These are phyloP conservation scores for Opisthocomus hoazin DNA, from an alignment of 2,113 vertebrate species.

Conservation along the genomic window DNA sequence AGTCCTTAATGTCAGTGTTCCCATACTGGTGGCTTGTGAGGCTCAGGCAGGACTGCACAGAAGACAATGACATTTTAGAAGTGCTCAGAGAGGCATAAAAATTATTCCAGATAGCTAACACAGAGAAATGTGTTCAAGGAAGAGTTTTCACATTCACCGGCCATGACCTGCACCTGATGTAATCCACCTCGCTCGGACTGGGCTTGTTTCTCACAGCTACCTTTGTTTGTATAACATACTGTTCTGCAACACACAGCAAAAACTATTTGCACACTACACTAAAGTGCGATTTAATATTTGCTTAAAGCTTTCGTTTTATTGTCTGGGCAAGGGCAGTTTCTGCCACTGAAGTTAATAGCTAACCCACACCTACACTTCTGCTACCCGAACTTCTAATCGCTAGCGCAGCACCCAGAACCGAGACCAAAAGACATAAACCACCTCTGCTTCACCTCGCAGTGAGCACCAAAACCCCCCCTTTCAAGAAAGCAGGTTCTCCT, in stretches of 20 bases:
- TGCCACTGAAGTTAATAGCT: constrained; percentile 43
- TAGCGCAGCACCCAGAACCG: background rate
- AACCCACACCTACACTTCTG: constrained; percentile 37
- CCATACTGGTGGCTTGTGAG: background rate
- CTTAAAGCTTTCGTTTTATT: constrained; percentile 59
- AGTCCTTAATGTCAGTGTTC: background rate
- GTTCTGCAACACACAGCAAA: constrained; percentile 53
- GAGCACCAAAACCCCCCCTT: background rate
- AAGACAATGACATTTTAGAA: background rate
- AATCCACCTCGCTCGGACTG: background rate
- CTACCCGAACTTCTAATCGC: background rate
- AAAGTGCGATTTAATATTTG: constrained; percentile 50
- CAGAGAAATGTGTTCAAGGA: background rate
- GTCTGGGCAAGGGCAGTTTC: constrained; percentile 49
- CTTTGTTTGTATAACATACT: constrained; percentile 48
- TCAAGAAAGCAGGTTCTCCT: background rate
- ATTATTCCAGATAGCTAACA: background rate
- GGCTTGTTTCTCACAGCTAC: constrained; percentile 39
- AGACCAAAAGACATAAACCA: background rate
- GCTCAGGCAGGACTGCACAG: background rate
- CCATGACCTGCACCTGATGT: constrained; percentile 27
- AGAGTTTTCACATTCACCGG: background rate
- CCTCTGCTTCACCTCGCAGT: background rate
- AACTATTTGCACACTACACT: constrained; percentile 43
- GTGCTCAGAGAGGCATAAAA: background rate